Evolutionary conservation across 92 coral and sea anemone genomes (phyloP).

Genomic region (Chrysogorgia sp.): DNA sequence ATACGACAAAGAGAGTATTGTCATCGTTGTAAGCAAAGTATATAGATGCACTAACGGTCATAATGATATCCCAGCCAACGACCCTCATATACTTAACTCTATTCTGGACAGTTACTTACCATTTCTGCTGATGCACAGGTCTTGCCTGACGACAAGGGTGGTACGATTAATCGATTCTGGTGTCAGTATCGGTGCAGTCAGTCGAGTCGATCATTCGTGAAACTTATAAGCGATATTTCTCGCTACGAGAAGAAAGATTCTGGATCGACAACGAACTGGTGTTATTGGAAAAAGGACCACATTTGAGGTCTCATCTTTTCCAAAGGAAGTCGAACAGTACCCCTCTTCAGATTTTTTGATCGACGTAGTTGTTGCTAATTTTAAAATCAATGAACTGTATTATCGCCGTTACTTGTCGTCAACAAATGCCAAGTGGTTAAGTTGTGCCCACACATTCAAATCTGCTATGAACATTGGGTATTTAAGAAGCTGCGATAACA

Average conservation of each 20-base stretch:
- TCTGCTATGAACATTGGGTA: conserved; percentile 49
- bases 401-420: not conserved
- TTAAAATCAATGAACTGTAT: not conserved
- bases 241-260: not conserved
- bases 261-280: not conserved
- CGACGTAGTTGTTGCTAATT: not conserved
- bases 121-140: not conserved
- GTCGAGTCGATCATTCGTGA: not conserved
- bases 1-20: not conserved
- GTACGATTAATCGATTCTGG: not conserved
- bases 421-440: conserved; percentile 13
- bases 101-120: not conserved
- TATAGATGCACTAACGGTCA: conserved; percentile 15
- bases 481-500: conserved; percentile 28
- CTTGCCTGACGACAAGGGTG: not conserved
- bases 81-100: not conserved
- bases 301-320: not conserved
- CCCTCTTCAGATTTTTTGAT: not conserved
- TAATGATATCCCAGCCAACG: not conserved
- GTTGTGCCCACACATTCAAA: conserved; percentile 55
- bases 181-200: not conserved
- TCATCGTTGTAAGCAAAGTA: not conserved
- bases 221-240: not conserved
- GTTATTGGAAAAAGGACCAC: not conserved
- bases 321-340: not conserved